Base-by-base conservation (phyloP, 2,113 vertebrate genomes). In the Pterocles orientalis region DNA sequence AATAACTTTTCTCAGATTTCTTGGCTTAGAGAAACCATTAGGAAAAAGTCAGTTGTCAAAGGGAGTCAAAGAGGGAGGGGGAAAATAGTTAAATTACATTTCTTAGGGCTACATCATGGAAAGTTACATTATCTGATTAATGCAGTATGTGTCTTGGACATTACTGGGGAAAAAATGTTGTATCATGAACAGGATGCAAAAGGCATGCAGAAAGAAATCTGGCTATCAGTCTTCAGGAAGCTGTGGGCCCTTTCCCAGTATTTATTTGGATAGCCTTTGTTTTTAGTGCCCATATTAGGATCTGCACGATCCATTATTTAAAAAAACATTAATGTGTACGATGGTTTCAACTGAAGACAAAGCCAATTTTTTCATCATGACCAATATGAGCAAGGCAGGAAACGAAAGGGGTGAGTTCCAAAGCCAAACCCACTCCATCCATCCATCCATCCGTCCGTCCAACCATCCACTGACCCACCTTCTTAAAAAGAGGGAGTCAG, bases 121-220 rank as follows among this genome's bases (percentile, higher is more conserved):
- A 96, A 96, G 48, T 94, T 82, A 91, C 73, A 65, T 89, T 91
- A 93, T 97, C 86, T 28, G 94, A 96, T 96, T 86, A 96, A 92
- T 82, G 88, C 92, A 93, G 90, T 82, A 90, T 47, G 71, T 88
- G 77, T 93, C 92, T 97, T 95, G 96, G 96, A 96, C 95, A 72
- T 82, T 86, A 82, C 78, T 90, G 72, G 82, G 94, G 93, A 56
- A 96, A 94, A 97, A 90, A 85, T 93, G 79, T 96, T 72, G 28
- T 64, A 92, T 47, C 92, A 76, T 91, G 80, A 94, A 95, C 92
- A 96, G 96, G 94, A 95, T 94, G 92, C 93, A 96, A 91, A 78
- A 91, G 85, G 95, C 96, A 96, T 93, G 94, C 90, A 96, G 94
- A 94, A 96, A 95, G 95, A 96, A 97, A 97, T 94, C 92, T 96